phyloP scores from a whole-genome alignment of 92 coral and sea anemone species.

The Zoanthus sociatus region DNA sequence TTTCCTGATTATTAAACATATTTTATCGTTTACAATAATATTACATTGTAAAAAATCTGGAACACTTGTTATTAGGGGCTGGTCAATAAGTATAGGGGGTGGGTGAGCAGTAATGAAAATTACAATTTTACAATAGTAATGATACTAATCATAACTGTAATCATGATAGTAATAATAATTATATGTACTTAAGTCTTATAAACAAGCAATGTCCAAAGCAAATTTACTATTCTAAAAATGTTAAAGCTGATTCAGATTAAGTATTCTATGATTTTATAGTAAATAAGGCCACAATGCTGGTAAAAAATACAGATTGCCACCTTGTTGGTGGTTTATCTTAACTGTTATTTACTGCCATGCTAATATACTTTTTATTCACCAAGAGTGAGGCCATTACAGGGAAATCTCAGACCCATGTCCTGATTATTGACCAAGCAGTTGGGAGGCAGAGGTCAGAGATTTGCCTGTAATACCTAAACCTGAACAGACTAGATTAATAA shows the following conservation, averaged over 20 bases:
- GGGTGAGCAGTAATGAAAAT: too few species aligned
- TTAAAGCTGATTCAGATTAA: background rate
- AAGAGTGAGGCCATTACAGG: background rate
- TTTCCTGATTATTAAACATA: background rate
- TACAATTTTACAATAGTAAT: background rate
- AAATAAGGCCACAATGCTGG: background rate
- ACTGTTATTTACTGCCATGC: background rate
- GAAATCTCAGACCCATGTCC: too few species aligned
- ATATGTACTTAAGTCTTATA: background rate
- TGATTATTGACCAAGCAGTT: too few species aligned
- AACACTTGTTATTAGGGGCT: too few species aligned
- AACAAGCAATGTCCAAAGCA: conserved; percentile 2
- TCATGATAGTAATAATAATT: background rate
- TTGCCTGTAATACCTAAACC: background rate
- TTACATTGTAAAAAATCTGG: background rate
- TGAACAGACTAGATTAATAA: background rate
- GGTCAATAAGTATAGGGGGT: too few species aligned
- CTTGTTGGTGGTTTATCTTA: background rate
- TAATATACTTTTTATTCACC: background rate
- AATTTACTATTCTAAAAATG: background rate
- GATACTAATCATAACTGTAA: too few species aligned
- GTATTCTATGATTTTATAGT: background rate
- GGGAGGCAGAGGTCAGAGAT: background rate
- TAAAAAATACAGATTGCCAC: background rate
- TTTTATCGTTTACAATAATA: background rate